phyloP scores from a whole-genome alignment of 2,113 vertebrate species.

The Nerophis ophidion region DNA sequence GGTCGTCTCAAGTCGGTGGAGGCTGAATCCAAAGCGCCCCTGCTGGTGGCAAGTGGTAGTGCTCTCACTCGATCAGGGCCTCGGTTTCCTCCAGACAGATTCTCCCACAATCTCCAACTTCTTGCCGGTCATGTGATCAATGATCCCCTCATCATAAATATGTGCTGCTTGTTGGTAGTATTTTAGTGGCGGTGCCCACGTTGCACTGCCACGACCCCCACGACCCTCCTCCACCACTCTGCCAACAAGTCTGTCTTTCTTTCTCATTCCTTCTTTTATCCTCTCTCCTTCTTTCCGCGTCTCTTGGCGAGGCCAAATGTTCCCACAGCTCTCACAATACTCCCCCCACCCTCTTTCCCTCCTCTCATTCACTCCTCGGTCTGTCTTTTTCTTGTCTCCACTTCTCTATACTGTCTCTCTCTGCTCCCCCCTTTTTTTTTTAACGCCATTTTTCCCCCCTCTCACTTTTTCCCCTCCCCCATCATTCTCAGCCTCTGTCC shows the following conservation, averaged over 20 bases:
- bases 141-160: too few species aligned
- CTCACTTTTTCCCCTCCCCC: slow-evolving; percentile 11
- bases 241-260: slow-evolving; percentile 66
- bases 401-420: slow-evolving; percentile 14
- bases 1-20: too few species aligned
- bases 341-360: slow-evolving; percentile 7
- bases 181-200: slow-evolving; percentile 35
- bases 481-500: slow-evolving; percentile 10
- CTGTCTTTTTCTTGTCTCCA: slow-evolving; percentile 23
- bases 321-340: slow-evolving; percentile 58
- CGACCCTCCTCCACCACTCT: slow-evolving; percentile 33
- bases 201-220: slow-evolving; percentile 10
- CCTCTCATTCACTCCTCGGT: slow-evolving; percentile 33
- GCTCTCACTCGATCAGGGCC: too few species aligned
- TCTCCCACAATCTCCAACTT: too few species aligned
- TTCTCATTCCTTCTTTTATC: slow-evolving; percentile 59
- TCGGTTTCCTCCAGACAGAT: too few species aligned
- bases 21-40: too few species aligned
- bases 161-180: too few species aligned
- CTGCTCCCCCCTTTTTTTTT: slow-evolving; percentile 13
- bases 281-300: slow-evolving; percentile 43
- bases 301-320: slow-evolving; percentile 55
- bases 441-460: slow-evolving; percentile 19
- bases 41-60: too few species aligned
- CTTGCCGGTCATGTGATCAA: too few species aligned